These are phyloP conservation scores for Scomber japonicus DNA, from an alignment of 2,113 vertebrate genomes.

Conservation along the genomic window DNA sequence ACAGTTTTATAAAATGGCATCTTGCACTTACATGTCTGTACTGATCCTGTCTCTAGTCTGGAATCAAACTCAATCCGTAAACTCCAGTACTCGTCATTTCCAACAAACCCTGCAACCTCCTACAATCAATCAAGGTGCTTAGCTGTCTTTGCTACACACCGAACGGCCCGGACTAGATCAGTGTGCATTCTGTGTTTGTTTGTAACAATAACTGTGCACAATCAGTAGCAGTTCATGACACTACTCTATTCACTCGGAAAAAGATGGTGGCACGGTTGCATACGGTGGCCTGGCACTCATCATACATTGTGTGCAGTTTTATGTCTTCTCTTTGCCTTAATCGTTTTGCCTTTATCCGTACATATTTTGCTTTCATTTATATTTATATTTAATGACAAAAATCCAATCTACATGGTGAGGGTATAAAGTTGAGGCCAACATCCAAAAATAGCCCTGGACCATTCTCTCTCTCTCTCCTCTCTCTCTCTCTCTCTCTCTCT, in stretches of 20 bases:
- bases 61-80: constrained; percentile 13
- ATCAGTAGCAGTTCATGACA: constrained; percentile 21
- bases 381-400: too few relatives aligned
- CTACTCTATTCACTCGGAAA: too few relatives aligned
- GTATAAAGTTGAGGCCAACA: constrained; percentile 5
- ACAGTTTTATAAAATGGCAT: neutral
- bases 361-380: too few relatives aligned
- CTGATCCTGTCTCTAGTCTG: too few relatives aligned
- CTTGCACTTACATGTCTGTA: neutral
- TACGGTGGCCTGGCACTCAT: too few relatives aligned
- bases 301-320: too few relatives aligned
- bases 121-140: constrained; percentile 4
- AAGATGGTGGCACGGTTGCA: too few relatives aligned
- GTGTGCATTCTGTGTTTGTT: neutral
- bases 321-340: too few relatives aligned
- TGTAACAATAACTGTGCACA: constrained; percentile 7
- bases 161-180: neutral
- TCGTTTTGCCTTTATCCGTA: too few relatives aligned
- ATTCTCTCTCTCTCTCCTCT: neutral
- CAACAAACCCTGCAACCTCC: neutral
- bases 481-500: too few relatives aligned
- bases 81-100: neutral
- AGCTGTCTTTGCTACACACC: neutral
- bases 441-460: neutral
- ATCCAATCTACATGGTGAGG: neutral